Conservation (phyloP, 2,113 vertebrate genomes). For the Emberiza fucata region DNA sequence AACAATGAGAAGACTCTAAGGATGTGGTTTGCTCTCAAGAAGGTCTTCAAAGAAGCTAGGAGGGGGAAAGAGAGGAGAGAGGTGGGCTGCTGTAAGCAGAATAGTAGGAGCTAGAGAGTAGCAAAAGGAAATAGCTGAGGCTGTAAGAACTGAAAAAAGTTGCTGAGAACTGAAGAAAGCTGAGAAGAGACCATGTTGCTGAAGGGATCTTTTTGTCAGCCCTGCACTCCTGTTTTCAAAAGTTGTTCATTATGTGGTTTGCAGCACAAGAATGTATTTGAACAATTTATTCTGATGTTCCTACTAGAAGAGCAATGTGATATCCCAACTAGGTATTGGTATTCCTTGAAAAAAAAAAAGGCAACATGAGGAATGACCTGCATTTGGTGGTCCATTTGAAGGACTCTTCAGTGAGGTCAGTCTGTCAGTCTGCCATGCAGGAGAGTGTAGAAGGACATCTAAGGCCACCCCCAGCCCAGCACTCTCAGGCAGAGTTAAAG, state of each 20-base stretch:
- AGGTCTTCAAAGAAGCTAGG: conserved; percentile 28
- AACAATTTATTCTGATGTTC: neutral
- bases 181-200: neutral
- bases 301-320: neutral
- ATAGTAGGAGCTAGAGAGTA: fast-evolving
- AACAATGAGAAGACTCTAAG: conserved; percentile 16
- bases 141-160: conserved; percentile 11
- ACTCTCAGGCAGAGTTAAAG: neutral
- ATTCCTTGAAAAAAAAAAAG: neutral
- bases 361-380: neutral
- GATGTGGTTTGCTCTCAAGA: conserved; percentile 57
- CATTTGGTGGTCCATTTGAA: neutral
- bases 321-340: neutral
- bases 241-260: neutral
- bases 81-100: conserved; percentile 38
- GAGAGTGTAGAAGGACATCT: neutral
- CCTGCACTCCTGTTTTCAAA: neutral
- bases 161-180: conserved; percentile 8
- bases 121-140: conserved; percentile 18
- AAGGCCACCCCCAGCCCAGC: neutral
- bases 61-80: conserved; percentile 20
- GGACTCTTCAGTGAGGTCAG: neutral
- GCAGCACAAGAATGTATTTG: neutral
- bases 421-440: neutral
- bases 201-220: neutral